These are phyloP conservation scores for Papilio helenus DNA, from an alignment of 1,140 invertebrate species.

Conservation along the genomic window DNA sequence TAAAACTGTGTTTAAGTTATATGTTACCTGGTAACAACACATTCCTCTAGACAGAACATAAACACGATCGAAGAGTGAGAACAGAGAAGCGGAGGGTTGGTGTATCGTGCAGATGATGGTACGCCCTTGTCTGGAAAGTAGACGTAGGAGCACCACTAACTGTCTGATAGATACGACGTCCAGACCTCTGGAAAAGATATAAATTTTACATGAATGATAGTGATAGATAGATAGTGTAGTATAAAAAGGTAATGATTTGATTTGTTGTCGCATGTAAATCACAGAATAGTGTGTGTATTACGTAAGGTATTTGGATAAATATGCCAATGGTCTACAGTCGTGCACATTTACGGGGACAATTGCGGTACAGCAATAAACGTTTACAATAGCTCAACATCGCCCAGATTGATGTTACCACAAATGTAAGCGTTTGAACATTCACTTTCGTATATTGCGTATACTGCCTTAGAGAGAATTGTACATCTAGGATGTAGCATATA, in stretches of 20 bases:
- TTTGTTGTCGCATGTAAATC: background rate
- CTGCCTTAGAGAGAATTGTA: background rate
- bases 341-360: conserved; percentile 15
- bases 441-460: background rate
- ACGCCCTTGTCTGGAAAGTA: conserved; percentile 86
- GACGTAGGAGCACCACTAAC: conserved; percentile 84
- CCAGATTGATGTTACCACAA: conserved; percentile 28
- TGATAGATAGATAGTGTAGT: too few relatives aligned
- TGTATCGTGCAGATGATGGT: conserved; percentile 93
- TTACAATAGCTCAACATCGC: conserved; percentile 23
- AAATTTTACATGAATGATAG: too few relatives aligned
- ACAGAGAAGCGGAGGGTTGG: conserved; percentile 91
- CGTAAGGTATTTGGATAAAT: conserved; percentile 7
- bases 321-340: conserved; percentile 3
- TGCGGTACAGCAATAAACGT: conserved; percentile 13
- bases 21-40: conserved; percentile 93
- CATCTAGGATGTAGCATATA: too few relatives aligned
- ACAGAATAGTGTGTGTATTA: background rate
- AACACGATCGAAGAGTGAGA: conserved; percentile 90
- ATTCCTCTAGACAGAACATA: conserved; percentile 92
- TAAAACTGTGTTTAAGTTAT: too few relatives aligned
- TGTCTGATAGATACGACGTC: conserved; percentile 89
- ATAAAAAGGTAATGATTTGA: background rate
- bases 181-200: conserved; percentile 87
- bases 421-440: background rate